Evolutionary conservation across 2,888 invertebrate species (phyloP), one percentile per base, ranked within the genome.

Genomic region (Drosophila maculinotata): DNA sequence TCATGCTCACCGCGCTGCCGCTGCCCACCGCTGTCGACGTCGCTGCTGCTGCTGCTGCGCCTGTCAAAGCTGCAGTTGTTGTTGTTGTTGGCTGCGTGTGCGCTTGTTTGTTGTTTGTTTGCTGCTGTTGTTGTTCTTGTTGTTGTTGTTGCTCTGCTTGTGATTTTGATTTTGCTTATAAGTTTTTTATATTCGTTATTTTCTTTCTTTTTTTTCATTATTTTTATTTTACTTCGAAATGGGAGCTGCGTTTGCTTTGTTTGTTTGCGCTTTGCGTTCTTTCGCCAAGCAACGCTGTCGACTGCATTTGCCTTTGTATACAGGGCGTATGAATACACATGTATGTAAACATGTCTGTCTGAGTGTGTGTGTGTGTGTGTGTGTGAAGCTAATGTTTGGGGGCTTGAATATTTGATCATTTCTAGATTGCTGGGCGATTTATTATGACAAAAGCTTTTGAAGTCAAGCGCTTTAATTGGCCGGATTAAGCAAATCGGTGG

Each of bases 111-210:
- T 14, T 45, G 51, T 49, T 59, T 20, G 20, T 17, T 7, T 51
- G 62, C 45, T 48, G 53, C 14, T 35, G 72, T 9, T 44, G 74
- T 36, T 48, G n/a, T n/a, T n/a, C n/a, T n/a, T n/a, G n/a, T n/a
- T n/a, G 62, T 48, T 67, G 60, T 17, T 47, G 53, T 60, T 68
- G 36, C 47, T 64, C 39, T 62, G 69, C 68, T 76, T 64, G 81
- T 68, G 70, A 83, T 70, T 88, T 87, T 82, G 81, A 84, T 82
- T 88, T 82, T 68, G 60, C 82, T 76, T 82, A 82, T 79, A 68
- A 58, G 69, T 66, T 72, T 52, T 35, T 9, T 15, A 47, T 57
- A 6, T 17, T 9, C 28, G 28, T 38, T 20, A 14, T 17, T 2
- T 33, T 14, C 17, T 10, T 17, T 38, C 17, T 3, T 41, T 33